Evolutionary conservation across 2,888 invertebrate species (phyloP).

Genomic region (Drosophila barbarae): DNA sequence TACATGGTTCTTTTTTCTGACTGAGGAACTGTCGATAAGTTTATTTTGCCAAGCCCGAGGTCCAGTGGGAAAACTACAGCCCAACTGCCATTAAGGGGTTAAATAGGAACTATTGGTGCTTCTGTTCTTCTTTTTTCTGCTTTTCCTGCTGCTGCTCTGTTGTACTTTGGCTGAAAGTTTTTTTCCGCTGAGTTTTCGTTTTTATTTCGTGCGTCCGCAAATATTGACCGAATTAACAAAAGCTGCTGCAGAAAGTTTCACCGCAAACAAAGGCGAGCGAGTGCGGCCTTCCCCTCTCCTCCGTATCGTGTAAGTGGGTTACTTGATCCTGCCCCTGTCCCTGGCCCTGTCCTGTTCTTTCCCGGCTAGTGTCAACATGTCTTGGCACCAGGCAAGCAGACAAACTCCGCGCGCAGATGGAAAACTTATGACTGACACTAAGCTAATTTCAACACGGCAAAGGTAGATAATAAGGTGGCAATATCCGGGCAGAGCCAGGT

Average conservation of each 20-base stretch:
- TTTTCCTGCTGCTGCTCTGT: conserved; percentile 6
- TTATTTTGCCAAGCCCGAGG: conserved; percentile 19
- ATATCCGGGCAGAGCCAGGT: background rate
- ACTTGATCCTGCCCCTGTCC: conserved; percentile 22
- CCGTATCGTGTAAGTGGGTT: conserved; percentile 31
- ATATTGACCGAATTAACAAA: conserved; percentile 77
- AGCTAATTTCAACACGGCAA: background rate
- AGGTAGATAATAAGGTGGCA: background rate
- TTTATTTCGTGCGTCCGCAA: conserved; percentile 76
- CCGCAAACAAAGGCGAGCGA: conserved; percentile 58
- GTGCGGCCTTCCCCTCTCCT: conserved; percentile 16
- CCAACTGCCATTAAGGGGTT: conserved; percentile 71
- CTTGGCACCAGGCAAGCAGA: conserved; percentile 4
- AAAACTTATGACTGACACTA: conserved; percentile 32
- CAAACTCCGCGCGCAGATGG: background rate
- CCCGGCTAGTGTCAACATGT: conserved; percentile 46
- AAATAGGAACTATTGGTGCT: conserved; percentile 58
- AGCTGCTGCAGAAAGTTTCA: conserved; percentile 59
- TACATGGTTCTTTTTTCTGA: conserved; percentile 2
- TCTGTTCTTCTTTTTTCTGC: conserved; percentile 51
- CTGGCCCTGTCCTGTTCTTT: background rate
- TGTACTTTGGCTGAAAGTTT: conserved; percentile 58
- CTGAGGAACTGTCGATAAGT: conserved; percentile 51
- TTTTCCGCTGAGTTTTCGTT: conserved; percentile 71
- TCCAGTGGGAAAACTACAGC: conserved; percentile 45